phyloP scores from a whole-genome alignment of 2,797 vertebrate species.

The Sylvilagus floridanus region DNA sequence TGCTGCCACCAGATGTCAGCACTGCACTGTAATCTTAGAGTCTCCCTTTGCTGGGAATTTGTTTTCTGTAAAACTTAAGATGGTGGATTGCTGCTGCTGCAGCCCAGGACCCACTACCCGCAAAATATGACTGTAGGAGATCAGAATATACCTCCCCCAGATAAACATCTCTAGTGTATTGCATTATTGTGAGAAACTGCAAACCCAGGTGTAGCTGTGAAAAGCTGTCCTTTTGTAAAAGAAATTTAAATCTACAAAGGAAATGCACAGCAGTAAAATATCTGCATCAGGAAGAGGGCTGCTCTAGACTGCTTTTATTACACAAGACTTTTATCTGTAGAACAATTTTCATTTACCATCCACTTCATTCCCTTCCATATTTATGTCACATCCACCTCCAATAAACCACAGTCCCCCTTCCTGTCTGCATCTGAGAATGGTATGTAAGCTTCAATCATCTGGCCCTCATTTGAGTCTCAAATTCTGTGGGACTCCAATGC shows the following conservation, averaged over 20 bases:
- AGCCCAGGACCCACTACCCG: neutral
- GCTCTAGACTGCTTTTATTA: neutral
- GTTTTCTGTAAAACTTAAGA: constrained; percentile 66
- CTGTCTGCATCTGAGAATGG: neutral
- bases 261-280: neutral
- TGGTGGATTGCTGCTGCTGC: constrained; percentile 59
- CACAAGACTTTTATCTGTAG: neutral
- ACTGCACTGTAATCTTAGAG: constrained; percentile 61
- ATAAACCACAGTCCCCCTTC: neutral
- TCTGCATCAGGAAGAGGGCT: neutral
- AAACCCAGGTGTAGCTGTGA: neutral
- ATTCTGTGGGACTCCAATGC: neutral
- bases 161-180: neutral
- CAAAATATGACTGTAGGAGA: neutral
- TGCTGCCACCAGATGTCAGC: constrained; percentile 78
- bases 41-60: neutral
- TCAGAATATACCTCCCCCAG: neutral
- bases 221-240: neutral
- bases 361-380: neutral
- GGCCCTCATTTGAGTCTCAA: neutral
- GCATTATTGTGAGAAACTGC: neutral
- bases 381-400: neutral
- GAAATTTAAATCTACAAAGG: neutral
- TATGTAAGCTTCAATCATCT: neutral
- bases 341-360: neutral